Evolutionary conservation across 2,113 vertebrate genomes (phyloP).

Genomic region (Chitala chitala): DNA sequence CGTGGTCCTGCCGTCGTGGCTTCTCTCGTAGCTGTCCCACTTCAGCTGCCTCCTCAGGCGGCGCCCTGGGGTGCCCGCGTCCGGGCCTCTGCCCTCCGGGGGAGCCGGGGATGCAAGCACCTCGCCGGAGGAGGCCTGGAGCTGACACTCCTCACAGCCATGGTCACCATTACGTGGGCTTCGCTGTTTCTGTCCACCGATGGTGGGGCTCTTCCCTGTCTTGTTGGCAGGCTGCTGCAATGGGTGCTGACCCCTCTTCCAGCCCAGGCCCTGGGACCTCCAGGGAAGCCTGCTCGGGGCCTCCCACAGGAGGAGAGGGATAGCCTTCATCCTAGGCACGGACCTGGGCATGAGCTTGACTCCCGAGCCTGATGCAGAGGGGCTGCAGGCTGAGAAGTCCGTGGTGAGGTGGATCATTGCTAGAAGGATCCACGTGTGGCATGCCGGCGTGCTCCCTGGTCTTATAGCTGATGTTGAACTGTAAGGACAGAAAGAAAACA

Average conservation of each 20-base stretch:
- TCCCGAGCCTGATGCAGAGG: slow-evolving; percentile 52
- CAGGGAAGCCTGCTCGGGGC: slow-evolving; percentile 53
- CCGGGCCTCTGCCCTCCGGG: slow-evolving; percentile 38
- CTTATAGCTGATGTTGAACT: slow-evolving; percentile 59
- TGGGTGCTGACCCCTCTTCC: slow-evolving; percentile 49
- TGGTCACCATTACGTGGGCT: slow-evolving; percentile 45
- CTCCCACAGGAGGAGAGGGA: slow-evolving; percentile 56
- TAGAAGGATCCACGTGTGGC: slow-evolving; percentile 67
- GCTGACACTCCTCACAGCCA: slow-evolving; percentile 51
- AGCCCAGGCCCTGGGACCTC: slow-evolving; percentile 58
- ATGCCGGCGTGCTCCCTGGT: slow-evolving; percentile 57
- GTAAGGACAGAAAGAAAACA: slow-evolving; percentile 37
- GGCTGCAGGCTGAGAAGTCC: slow-evolving; percentile 65
- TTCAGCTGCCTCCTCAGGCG: slow-evolving; percentile 63
- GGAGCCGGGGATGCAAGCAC: slow-evolving; percentile 33
- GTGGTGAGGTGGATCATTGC: slow-evolving; percentile 68
- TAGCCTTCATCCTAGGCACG: slow-evolving; percentile 51
- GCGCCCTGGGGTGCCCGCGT: slow-evolving; percentile 45
- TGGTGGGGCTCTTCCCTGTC: slow-evolving; percentile 38
- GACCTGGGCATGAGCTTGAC: slow-evolving; percentile 53
- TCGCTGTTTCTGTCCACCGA: slow-evolving; percentile 46
- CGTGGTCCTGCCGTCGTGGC: slow-evolving; percentile 64
- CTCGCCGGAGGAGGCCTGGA: slow-evolving; percentile 46
- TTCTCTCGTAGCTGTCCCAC: slow-evolving; percentile 56
- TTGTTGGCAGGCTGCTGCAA: slow-evolving; percentile 44